A percentile compares a stretch with the other conserved stretches of the same genome.
These are phyloP conservation scores for Cepphus grylle DNA, from an alignment of 2,113 vertebrate species.

Conservation along the genomic window DNA sequence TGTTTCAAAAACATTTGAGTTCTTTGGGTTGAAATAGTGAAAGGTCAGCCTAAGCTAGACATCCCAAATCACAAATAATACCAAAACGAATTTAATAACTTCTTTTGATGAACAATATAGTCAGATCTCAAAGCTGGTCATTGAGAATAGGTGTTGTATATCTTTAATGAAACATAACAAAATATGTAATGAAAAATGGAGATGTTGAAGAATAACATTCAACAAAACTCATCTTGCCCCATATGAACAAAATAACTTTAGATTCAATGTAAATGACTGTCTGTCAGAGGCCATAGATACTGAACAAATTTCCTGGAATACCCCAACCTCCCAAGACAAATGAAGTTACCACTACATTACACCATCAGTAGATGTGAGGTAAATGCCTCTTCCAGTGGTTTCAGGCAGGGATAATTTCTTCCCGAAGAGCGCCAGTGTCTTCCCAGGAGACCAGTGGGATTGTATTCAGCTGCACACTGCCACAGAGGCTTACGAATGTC, in stretches of 20 bases:
- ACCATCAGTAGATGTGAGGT: neutral
- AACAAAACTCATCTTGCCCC: neutral
- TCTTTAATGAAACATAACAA: neutral
- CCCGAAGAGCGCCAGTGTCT: neutral
- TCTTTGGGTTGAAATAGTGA: neutral
- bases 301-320: neutral
- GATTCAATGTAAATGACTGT: neutral
- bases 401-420: neutral
- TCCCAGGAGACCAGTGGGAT: neutral
- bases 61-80: neutral
- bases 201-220: neutral
- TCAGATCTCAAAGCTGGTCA: neutral
- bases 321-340: neutral
- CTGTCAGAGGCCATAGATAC: neutral
- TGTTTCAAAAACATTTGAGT: neutral
- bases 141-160: neutral
- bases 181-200: neutral
- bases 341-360: neutral
- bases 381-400: neutral
- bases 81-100: neutral
- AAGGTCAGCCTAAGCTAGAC: neutral
- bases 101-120: neutral
- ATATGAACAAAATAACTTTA: neutral
- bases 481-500: neutral
- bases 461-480: fast-evolving